Evolutionary conservation across 2,888 invertebrate genomes (phyloP), one percentile per base, ranked within the genome.

Genomic region (Netelia inedita): DNA sequence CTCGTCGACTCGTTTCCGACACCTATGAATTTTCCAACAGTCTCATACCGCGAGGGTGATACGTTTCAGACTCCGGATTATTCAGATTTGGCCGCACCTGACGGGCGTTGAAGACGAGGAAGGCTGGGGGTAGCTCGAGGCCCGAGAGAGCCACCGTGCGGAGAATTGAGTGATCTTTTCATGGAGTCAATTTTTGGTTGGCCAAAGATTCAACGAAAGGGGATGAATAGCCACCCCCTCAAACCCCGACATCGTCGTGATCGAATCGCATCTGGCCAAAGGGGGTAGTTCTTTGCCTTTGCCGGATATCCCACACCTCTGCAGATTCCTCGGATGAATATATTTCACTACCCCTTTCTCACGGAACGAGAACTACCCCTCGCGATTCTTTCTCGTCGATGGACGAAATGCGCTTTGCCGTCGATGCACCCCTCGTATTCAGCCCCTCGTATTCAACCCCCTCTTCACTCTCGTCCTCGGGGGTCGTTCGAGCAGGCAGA

Each of bases 221-320:
- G 59, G 46, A 73, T 69, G 63, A 43, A 53, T 63, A 66, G 35
- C 53, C 10, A 72, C 46, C 16, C 21, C 21, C 50, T n/a, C n/a
- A n/a, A n/a, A n/a, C 46, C 19, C 61, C 21, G 10, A 41, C 61
- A 63, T 50, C 69, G n/a, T 35, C 43, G 59, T 79, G 74, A 82
- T 61, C 79, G 46, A 72, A 79, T 75, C 71, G 21, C 55, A 65
- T 46, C 71, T 63, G 73, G 76, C 76, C 72, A 79, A 50, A 53
- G 59, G 35, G 35, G 35, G 50, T 75, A 71, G 57, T 72, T 85
- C 57, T 72, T 85, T 50, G 41, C 74, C 75, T 75, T 63, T 21
- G 66, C 41, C 61, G 43, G 74, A 61, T 59, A 66, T 65, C 66
- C 28, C 35, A 9, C 65, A 19, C 6, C 19, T 68, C 59, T 66